These are phyloP conservation scores for Caenorhabditis elegans DNA, from an alignment of 1,140 invertebrate species.

Conservation along the genomic window WBcel235 BX284606.5:4553001-4553500, in stretches of 20 bases:
- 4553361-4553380: background rate
- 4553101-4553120: background rate
- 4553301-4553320: conserved; percentile 29
- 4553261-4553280: conserved; percentile 19
- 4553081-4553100: conserved; percentile 16
- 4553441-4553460: background rate
- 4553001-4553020: no score
- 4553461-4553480: background rate
- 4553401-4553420: conserved; percentile 3
- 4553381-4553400: conserved; percentile 7
- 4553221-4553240: conserved; percentile 20
- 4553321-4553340: conserved; percentile 1
- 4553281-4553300: background rate
- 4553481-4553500: background rate
- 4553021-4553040: background rate
- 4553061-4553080: background rate
- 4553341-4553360: conserved; percentile 19
- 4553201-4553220: background rate
- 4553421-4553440: background rate
- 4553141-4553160: background rate
- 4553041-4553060: background rate
- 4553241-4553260: conserved; percentile 31
- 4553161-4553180: background rate
- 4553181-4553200: conserved; percentile 18
- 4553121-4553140: conserved; percentile 10